Conservation (phyloP, 2,113 vertebrate genomes). For the Malurus alboscapulatus region DNA sequence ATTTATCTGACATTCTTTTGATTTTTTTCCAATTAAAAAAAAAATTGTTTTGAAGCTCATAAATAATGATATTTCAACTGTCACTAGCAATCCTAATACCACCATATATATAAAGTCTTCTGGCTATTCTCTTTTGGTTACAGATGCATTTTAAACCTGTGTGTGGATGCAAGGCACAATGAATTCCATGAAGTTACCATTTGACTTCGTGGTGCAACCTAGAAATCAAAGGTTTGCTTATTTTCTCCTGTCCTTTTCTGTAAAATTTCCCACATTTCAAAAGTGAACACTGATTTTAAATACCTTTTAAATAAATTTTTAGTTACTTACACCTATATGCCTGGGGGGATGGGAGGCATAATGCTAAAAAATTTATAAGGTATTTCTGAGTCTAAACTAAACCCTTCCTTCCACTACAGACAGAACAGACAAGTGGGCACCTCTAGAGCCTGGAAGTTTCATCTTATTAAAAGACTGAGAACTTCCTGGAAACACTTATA, state of each 20-base stretch:
- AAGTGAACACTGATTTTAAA: neutral
- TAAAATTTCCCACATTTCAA: neutral
- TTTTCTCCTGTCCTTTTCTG: neutral
- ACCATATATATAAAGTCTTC: neutral
- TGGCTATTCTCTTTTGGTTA: neutral
- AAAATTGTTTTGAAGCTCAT: neutral
- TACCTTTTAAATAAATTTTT: neutral
- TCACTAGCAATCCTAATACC: neutral
- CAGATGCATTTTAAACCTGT: neutral
- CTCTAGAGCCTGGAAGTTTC: neutral
- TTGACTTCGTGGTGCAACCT: neutral
- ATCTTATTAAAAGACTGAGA: neutral
- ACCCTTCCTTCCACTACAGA: neutral
- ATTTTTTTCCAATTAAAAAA: neutral
- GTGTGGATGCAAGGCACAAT: neutral
- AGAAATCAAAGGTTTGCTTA: neutral
- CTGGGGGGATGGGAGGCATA: rapidly evolving
- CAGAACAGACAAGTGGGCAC: neutral
- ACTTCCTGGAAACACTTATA: neutral
- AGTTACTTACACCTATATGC: neutral
- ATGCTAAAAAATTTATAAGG: neutral
- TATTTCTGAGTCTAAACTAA: neutral
- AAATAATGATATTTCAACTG: neutral
- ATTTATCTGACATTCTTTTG: neutral
- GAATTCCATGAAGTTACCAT: neutral